These are phyloP conservation scores for Channallabes apus DNA, from an alignment of 2,797 vertebrate genomes.

Conservation along the genomic window DNA sequence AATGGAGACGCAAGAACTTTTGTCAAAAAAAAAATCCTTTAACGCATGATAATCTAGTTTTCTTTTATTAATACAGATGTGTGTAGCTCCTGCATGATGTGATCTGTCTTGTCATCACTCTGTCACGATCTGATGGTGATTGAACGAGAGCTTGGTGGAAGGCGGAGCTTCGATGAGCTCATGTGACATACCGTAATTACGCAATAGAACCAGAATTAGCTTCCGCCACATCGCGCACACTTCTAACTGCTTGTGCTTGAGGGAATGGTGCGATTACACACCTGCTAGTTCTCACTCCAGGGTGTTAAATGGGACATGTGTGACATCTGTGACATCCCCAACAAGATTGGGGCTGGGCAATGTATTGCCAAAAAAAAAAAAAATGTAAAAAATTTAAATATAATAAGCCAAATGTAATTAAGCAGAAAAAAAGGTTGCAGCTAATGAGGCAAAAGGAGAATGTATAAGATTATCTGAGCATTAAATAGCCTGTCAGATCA, in stretches of 20 bases:
- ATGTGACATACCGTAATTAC: background rate
- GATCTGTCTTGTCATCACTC: background rate
- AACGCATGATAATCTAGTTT: background rate
- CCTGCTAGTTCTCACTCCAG: conserved; percentile 40
- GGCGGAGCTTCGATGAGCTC: background rate
- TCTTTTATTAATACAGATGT: background rate
- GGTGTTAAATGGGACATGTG: conserved; percentile 46
- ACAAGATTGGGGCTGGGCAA: background rate
- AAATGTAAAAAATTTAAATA: too few species aligned
- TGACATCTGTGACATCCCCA: conserved; percentile 36
- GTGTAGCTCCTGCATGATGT: background rate
- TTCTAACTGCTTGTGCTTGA: conserved; percentile 40
- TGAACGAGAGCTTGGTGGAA: background rate
- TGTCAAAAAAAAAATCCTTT: background rate
- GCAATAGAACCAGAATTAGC: conserved; percentile 26
- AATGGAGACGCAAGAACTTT: background rate
- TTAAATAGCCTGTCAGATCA: background rate
- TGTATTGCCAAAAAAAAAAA: too few species aligned
- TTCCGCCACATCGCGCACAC: background rate
- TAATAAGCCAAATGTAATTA: background rate
- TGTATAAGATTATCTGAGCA: background rate
- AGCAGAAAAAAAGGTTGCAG: background rate
- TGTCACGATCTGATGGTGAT: background rate
- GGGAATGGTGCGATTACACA: conserved; percentile 41
- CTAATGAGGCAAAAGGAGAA: background rate